These are phyloP conservation scores for Penaeus chinensis DNA, from an alignment of 1,140 invertebrate species.

Conservation along the genomic window DNA sequence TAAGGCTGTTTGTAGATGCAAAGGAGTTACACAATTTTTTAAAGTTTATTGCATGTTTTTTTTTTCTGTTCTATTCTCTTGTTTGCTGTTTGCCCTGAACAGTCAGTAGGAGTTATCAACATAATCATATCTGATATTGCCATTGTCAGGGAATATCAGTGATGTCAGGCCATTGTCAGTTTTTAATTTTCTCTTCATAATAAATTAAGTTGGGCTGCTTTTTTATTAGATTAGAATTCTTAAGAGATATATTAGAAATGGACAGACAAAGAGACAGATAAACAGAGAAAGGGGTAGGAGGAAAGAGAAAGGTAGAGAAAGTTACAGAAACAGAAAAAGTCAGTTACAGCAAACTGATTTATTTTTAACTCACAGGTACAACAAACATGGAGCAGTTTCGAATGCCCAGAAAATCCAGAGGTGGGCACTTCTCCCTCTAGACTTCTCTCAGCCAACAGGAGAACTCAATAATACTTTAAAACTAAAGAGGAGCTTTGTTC, in stretches of 20 bases:
- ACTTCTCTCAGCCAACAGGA: constrained; percentile 89
- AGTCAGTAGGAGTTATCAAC: too few relatives aligned
- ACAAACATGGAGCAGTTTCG: constrained; percentile 82
- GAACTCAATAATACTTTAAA: constrained; percentile 93
- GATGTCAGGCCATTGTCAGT: neutral
- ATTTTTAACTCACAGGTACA: constrained; percentile 40
- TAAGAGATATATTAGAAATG: too few relatives aligned
- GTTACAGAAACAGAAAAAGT: too few relatives aligned
- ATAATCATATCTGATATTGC: too few relatives aligned
- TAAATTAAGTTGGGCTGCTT: neutral
- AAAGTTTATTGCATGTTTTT: neutral
- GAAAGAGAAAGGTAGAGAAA: too few relatives aligned
- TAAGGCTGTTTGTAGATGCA: neutral
- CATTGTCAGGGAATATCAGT: too few relatives aligned
- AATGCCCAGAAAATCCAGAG: constrained; percentile 92
- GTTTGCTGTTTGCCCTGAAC: too few relatives aligned
- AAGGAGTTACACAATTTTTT: neutral
- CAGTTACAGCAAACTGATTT: too few relatives aligned
- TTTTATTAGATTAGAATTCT: neutral
- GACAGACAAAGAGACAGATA: too few relatives aligned
- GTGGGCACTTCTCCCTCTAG: constrained; percentile 84
- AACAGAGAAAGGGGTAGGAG: too few relatives aligned
- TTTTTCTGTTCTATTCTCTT: neutral
- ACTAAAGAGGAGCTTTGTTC: constrained; percentile 74
- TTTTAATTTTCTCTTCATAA: too few relatives aligned